Evolutionary conservation across 2,797 vertebrate species (phyloP).

Genomic region (Denticeps clupeoides): DNA sequence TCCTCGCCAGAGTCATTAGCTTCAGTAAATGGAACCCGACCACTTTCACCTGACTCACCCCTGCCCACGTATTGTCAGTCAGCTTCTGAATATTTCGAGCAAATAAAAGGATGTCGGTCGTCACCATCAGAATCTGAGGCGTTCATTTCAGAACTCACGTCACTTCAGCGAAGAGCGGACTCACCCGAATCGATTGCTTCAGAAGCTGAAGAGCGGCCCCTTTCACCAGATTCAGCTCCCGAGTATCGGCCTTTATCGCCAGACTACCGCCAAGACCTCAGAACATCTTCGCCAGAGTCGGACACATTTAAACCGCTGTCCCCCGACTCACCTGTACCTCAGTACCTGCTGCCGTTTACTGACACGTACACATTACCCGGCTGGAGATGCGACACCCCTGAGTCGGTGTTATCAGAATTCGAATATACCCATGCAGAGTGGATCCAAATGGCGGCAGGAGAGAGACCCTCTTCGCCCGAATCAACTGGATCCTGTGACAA

Average conservation of each 20-base stretch:
- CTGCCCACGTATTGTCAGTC: not conserved
- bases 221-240: conserved; percentile 31
- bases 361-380: conserved; percentile 6
- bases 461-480: not conserved
- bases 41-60: not conserved
- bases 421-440: not conserved
- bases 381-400: conserved; percentile 31
- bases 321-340: conserved; percentile 49
- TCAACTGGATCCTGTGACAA: conserved; percentile 4
- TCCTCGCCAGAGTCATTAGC: conserved; percentile 34
- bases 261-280: conserved; percentile 16
- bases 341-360: conserved; percentile 24
- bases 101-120: too few species aligned
- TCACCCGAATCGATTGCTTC: conserved; percentile 15
- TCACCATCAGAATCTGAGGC: not conserved
- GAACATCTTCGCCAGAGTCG: conserved; percentile 47
- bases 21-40: not conserved
- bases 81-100: too few species aligned
- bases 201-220: conserved; percentile 10
- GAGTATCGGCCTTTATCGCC: conserved; percentile 25
- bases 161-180: conserved; percentile 12
- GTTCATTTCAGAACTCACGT: not conserved
- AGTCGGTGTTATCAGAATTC: conserved; percentile 31
- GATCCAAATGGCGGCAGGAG: too few species aligned
- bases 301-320: conserved; percentile 38